Percentiles rank a stretch among this genome's conserved stretches.
phyloP scores from a whole-genome alignment of 2,888 invertebrate species.

The Ethmia dodecea region DNA sequence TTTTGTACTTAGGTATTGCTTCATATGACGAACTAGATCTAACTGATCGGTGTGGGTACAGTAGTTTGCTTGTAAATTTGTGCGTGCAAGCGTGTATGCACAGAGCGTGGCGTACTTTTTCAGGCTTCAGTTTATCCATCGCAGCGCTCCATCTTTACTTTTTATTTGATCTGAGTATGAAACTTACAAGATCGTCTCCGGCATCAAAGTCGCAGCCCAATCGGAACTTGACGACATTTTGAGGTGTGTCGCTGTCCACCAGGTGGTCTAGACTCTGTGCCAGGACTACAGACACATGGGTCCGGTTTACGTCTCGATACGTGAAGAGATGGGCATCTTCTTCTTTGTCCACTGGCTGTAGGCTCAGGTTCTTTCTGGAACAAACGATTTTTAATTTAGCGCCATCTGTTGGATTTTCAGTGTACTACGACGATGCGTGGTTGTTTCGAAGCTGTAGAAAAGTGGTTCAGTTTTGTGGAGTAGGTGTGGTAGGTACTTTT shows the following conservation, averaged over 20 bases:
- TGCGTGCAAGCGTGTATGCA: too few relatives aligned
- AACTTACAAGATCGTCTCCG: slow-evolving; percentile 80
- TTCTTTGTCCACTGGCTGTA: slow-evolving; percentile 84
- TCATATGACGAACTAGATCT: too few relatives aligned
- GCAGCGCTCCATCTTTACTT: too few relatives aligned
- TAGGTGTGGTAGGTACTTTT: too few relatives aligned
- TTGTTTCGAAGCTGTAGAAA: too few relatives aligned
- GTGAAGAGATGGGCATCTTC: slow-evolving; percentile 85
- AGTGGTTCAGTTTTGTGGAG: too few relatives aligned
- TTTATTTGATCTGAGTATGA: too few relatives aligned
- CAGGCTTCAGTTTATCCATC: too few relatives aligned
- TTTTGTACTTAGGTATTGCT: too few relatives aligned
- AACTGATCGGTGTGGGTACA: too few relatives aligned
- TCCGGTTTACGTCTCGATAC: slow-evolving; percentile 85
- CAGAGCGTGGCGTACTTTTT: background rate
- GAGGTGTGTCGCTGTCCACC: slow-evolving; percentile 88
- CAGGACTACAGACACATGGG: slow-evolving; percentile 85
- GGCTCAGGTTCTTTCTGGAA: slow-evolving; percentile 79
- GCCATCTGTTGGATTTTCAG: background rate
- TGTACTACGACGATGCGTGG: background rate
- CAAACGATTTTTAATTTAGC: background rate
- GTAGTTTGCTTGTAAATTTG: too few relatives aligned
- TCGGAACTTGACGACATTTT: slow-evolving; percentile 89
- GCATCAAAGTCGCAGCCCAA: slow-evolving; percentile 85
- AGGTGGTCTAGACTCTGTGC: slow-evolving; percentile 87